Percentiles rank a stretch among this genome's conserved stretches.
Evolutionary conservation across 2,113 vertebrate species (phyloP).

Genomic region (Oryzias melastigma): DNA sequence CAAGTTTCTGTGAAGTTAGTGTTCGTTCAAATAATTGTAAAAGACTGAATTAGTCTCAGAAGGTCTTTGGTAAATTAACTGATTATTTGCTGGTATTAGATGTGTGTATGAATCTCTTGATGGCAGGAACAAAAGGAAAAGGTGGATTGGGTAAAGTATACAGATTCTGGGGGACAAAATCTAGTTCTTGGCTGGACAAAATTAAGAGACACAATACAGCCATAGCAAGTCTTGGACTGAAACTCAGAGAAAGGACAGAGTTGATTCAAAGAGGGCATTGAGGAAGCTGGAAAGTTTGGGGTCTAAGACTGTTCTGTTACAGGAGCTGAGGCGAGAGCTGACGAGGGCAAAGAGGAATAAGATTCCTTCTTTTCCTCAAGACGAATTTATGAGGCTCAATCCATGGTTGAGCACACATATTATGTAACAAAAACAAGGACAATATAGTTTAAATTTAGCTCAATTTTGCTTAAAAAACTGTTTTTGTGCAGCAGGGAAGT

Average conservation of each 20-base stretch:
- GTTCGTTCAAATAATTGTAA: background rate
- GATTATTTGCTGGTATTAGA: conserved; percentile 36
- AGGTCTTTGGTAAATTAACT: conserved; percentile 35
- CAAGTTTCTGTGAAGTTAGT: background rate
- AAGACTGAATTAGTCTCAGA: conserved; percentile 14
- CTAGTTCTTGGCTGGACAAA: conserved; percentile 34
- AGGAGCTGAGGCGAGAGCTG: conserved; percentile 48
- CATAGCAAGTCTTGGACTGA: conserved; percentile 27
- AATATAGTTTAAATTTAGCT: conserved; percentile 9
- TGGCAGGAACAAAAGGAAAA: conserved; percentile 40
- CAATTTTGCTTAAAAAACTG: conserved; percentile 2
- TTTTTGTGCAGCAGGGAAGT: background rate
- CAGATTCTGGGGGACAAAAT: conserved; percentile 14
- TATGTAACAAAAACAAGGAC: conserved; percentile 19
- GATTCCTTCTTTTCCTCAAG: conserved; percentile 19
- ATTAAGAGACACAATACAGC: conserved; percentile 35
- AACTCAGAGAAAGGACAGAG: conserved; percentile 47
- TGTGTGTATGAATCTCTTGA: conserved; percentile 32
- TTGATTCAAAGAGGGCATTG: conserved; percentile 45
- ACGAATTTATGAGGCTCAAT: conserved; percentile 32
- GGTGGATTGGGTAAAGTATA: conserved; percentile 44
- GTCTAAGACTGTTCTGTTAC: conserved; percentile 43
- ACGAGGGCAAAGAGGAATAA: conserved; percentile 35
- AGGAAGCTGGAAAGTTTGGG: conserved; percentile 48
- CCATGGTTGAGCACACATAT: conserved; percentile 11